phyloP scores from a whole-genome alignment of 2,797 vertebrate species.

The Cercopithecus petaurista region DNA sequence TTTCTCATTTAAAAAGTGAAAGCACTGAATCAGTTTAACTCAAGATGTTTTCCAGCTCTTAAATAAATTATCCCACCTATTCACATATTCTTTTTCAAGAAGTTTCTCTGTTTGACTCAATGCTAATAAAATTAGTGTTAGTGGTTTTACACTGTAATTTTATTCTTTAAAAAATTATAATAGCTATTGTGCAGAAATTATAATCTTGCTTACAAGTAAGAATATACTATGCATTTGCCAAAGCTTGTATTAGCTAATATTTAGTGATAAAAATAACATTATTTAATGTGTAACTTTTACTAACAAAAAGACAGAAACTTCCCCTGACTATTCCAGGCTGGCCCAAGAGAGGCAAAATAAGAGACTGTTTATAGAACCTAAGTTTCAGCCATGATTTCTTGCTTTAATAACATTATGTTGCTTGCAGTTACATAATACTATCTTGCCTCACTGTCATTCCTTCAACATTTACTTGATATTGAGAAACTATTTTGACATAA shows the following conservation, averaged over 20 bases:
- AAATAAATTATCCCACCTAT: not conserved
- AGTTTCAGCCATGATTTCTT: not conserved
- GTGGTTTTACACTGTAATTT: not conserved
- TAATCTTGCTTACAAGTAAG: not conserved
- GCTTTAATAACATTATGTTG: not conserved
- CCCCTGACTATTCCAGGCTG: not conserved
- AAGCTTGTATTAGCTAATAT: not conserved
- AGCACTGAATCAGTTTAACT: not conserved
- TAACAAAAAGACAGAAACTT: not conserved
- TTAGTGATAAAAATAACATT: not conserved
- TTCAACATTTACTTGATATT: not conserved
- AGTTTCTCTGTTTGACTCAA: not conserved
- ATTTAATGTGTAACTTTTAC: not conserved
- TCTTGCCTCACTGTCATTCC: not conserved
- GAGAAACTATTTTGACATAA: not conserved
- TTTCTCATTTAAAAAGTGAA: constrained; percentile 46
- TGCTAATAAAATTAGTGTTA: not conserved
- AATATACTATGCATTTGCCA: not conserved
- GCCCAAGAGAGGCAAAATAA: not conserved
- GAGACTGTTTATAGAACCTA: not conserved
- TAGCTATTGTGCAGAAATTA: not conserved
- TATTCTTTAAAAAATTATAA: not conserved
- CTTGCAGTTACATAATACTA: not conserved
- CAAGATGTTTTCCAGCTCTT: not conserved
- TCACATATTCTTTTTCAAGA: not conserved